Evolutionary conservation across 30 jellyfish, hydroid and myxozoan species (phyloP).

Genomic region (Rhopilema esculentum): DNA sequence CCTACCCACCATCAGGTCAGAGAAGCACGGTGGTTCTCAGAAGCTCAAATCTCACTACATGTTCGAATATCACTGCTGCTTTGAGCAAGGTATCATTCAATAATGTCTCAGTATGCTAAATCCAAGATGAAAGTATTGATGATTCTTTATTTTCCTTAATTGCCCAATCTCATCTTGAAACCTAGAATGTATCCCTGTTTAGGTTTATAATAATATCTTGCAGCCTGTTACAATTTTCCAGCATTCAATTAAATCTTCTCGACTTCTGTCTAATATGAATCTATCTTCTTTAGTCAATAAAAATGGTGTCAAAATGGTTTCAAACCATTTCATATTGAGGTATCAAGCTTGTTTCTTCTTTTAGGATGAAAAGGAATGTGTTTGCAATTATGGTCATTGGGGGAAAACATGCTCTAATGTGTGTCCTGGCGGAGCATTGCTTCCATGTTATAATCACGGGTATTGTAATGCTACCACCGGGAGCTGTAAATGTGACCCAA

Average conservation of each 20-base stretch:
- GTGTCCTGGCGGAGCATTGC: constrained; percentile 67
- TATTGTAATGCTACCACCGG: constrained; percentile 52
- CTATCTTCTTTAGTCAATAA: too few relatives aligned
- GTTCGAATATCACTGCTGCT: neutral
- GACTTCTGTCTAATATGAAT: too few relatives aligned
- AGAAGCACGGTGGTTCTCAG: constrained; percentile 30
- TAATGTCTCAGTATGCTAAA: neutral
- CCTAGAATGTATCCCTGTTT: too few relatives aligned
- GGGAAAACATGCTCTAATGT: constrained; percentile 38
- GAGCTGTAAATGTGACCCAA: constrained; percentile 59
- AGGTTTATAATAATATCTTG: too few relatives aligned
- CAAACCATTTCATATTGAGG: neutral
- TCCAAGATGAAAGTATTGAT: too few relatives aligned
- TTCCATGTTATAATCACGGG: constrained; percentile 65
- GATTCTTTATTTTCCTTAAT: too few relatives aligned
- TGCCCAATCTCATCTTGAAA: too few relatives aligned
- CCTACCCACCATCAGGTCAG: constrained; percentile 65
- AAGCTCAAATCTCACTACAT: neutral
- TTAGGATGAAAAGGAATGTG: constrained; percentile 34
- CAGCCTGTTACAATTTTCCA: too few relatives aligned
- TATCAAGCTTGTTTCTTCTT: neutral
- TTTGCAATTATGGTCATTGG: constrained; percentile 69
- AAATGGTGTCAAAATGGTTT: too few relatives aligned
- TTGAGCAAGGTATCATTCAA: neutral
- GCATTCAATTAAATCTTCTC: too few relatives aligned